Evolutionary conservation across 2,113 vertebrate genomes (phyloP).

Genomic region (Tinamus guttatus): DNA sequence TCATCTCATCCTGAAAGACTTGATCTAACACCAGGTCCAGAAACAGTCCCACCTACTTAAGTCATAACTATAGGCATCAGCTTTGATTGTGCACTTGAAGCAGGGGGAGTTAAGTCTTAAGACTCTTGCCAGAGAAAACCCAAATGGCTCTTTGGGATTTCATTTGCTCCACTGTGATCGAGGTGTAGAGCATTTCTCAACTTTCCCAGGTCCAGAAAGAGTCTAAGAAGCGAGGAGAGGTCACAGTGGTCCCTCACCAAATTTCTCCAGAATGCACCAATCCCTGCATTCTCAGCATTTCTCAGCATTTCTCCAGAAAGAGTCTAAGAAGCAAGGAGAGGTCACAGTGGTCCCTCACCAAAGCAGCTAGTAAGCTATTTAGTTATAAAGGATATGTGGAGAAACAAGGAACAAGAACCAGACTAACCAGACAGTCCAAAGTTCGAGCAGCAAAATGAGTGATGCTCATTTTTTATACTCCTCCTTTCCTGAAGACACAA

Average conservation of each 20-base stretch:
- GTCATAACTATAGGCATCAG: neutral
- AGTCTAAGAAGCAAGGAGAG: neutral
- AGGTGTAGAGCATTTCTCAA: neutral
- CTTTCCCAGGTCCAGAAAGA: neutral
- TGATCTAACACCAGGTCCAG: neutral
- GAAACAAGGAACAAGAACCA: neutral
- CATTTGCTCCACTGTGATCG: neutral
- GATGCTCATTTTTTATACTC: neutral
- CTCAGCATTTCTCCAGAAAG: neutral
- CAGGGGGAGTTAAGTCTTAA: neutral
- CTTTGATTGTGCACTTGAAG: neutral
- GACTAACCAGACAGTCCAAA: neutral
- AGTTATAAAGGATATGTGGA: neutral
- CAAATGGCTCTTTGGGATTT: neutral
- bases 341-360: neutral
- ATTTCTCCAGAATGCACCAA: too few relatives aligned
- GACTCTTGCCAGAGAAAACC: neutral
- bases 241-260: neutral
- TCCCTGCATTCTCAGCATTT: too few relatives aligned
- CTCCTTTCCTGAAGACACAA: neutral
- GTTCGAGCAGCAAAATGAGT: neutral
- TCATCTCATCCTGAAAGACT: neutral
- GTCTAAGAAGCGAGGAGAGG: accelerated
- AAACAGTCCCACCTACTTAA: neutral
- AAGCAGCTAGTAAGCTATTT: neutral